Conservation (phyloP, 64 coral and sea anemone genomes). For the Astreopora myriophthalma region DNA sequence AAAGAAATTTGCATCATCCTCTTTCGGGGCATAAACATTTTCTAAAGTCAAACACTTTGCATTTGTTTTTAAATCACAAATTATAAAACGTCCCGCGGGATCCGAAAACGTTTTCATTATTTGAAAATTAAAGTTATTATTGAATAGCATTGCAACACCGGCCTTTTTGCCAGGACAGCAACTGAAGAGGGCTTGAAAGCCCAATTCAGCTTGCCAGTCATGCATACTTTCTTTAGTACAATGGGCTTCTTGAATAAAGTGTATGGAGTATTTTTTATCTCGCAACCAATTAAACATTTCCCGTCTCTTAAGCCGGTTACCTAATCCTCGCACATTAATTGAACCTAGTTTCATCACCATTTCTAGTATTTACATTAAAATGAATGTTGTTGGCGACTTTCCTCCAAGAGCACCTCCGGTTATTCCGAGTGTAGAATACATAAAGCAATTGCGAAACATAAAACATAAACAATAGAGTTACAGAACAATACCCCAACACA, state of each 20-base stretch:
- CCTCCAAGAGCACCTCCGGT: too few relatives aligned
- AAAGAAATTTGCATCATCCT: conserved; percentile 40
- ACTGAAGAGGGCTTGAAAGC: not conserved
- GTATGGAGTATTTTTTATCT: not conserved
- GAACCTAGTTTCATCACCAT: conserved; percentile 14
- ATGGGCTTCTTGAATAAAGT: conserved; percentile 1
- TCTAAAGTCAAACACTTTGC: conserved; percentile 10
- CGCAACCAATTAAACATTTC: not conserved
- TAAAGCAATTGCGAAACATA: too few relatives aligned
- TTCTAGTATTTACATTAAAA: not conserved
- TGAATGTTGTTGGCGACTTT: too few relatives aligned
- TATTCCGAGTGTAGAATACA: too few relatives aligned
- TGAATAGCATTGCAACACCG: conserved; percentile 10
- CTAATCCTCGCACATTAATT: conserved; percentile 19
- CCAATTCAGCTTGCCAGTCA: conserved; percentile 1
- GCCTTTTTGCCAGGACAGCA: not conserved
- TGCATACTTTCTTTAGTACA: not conserved
- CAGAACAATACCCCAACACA: too few relatives aligned
- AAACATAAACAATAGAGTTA: too few relatives aligned
- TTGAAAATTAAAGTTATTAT: conserved; percentile 25
- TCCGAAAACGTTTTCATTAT: not conserved
- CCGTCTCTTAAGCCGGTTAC: not conserved
- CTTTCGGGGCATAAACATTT: conserved; percentile 45
- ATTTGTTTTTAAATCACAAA: conserved; percentile 20
- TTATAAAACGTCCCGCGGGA: conserved; percentile 28